Percentiles rank a stretch among this genome's conserved stretches.
These are phyloP conservation scores for Tachuris rubrigastra DNA, from an alignment of 2,113 vertebrate species.

Conservation along the genomic window DNA sequence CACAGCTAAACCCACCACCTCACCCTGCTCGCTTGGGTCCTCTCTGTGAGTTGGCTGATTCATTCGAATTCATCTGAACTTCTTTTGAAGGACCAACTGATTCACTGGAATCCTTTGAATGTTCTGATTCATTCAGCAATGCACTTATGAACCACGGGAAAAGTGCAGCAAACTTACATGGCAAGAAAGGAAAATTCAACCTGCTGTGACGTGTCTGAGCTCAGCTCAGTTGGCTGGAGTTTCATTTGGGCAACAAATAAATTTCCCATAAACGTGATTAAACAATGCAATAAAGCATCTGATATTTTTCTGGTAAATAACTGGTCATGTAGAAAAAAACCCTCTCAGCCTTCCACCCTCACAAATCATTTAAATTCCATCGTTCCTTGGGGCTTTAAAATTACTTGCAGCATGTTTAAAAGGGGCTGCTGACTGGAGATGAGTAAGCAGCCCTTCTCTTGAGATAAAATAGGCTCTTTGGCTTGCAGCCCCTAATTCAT, in stretches of 20 bases:
- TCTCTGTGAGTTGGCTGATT: not conserved
- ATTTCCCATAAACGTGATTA: not conserved
- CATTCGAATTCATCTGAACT: not conserved
- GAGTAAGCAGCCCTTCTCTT: not conserved
- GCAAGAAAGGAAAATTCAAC: not conserved
- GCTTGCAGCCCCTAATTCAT: not conserved
- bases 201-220: not conserved
- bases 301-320: slow-evolving; percentile 16
- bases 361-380: not conserved
- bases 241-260: not conserved
- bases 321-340: not conserved
- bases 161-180: not conserved
- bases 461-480: not conserved
- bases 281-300: not conserved
- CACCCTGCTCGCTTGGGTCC: not conserved
- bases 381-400: not conserved
- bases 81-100: not conserved
- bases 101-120: not conserved
- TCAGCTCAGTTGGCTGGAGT: not conserved
- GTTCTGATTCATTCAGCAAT: not conserved
- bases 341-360: not conserved
- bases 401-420: not conserved
- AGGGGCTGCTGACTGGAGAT: not conserved
- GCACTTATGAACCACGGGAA: not conserved
- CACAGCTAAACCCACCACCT: not conserved